phyloP scores from a whole-genome alignment of 2,113 vertebrate species.

The Tinamus guttatus region DNA sequence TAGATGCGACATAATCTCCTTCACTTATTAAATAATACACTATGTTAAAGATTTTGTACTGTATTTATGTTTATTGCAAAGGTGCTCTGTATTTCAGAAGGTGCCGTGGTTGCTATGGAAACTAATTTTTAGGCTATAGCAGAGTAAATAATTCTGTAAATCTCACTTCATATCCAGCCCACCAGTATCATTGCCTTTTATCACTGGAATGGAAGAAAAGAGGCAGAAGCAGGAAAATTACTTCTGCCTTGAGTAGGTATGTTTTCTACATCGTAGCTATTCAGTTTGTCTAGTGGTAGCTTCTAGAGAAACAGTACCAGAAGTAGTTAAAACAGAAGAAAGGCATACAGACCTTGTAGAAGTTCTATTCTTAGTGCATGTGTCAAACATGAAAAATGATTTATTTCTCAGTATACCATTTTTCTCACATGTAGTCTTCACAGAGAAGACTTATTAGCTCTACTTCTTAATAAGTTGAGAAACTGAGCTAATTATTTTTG shows the following conservation, averaged over 20 bases:
- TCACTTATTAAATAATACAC: conserved; percentile 1
- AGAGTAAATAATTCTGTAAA: conserved; percentile 63
- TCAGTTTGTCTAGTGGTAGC: not conserved
- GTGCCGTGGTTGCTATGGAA: conserved; percentile 56
- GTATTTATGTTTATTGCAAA: conserved; percentile 22
- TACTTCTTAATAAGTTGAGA: not conserved
- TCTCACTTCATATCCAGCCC: conserved; percentile 34
- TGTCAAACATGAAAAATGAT: not conserved
- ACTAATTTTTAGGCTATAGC: conserved; percentile 63
- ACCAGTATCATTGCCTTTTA: conserved; percentile 35
- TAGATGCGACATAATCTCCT: not conserved
- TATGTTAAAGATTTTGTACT: not conserved
- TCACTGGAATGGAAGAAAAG: not conserved
- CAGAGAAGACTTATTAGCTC: not conserved
- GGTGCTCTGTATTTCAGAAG: conserved; percentile 25
- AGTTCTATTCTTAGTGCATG: not conserved
- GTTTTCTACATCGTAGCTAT: not conserved
- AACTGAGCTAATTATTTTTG: not conserved
- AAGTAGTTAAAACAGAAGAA: not conserved
- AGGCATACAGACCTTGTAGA: not conserved
- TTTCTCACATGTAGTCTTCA: not conserved
- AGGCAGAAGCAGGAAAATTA: not conserved
- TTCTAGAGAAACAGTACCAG: not conserved
- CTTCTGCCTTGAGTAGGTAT: not conserved
- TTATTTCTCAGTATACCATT: not conserved